Evolutionary conservation across 1,140 invertebrate genomes (phyloP), one percentile per base, ranked within the genome.

Genomic region (Caenorhabditis inopinata): DNA sequence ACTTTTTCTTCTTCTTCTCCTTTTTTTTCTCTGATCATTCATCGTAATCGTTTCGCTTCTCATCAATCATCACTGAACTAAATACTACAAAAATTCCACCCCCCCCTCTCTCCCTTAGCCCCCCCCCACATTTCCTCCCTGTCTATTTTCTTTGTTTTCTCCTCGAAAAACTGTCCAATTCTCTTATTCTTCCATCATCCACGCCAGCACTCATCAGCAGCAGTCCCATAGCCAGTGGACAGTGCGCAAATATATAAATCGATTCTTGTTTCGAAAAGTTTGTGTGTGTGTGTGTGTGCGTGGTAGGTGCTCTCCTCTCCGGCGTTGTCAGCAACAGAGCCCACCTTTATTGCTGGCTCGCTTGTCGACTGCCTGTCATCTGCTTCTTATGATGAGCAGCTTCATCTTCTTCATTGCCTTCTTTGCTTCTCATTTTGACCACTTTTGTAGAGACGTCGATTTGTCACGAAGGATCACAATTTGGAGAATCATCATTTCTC

Each of bases 21-120:
- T 32, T 9, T 21, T n/a, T 16, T 12, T 32, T 25, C 7, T 4
- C n/a, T 29, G 3, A 14, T 35, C 12, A 21, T 25, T 58, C 38
- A n/a, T 42, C 38, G 38, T 7, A 42, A 42, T 42, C 38, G 38
- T 21, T 68, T 42, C 38, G 38, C 12, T 68, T 38, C 58, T 21
- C 32, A 68, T 68, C 58, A 68, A 68, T 68, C 58, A 68, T 68
- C 58, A 68, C 58, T 68, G 58, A 68, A 68, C 58, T 68, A 68
- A 68, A 68, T 68, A 38, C 48, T 51, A 51, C 48, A n/a, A 23
- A 51, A 21, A 23, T 23, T 12, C n/a, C n/a, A n/a, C n/a, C n/a
- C n/a, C n/a, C n/a, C n/a, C n/a, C 16, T 25, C 23, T 7, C 23
- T 11, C 14, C 27, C 51, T 32, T 58, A 16, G 29, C 32, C 51